Base-by-base conservation (phyloP, 1,140 invertebrate genomes). In the Drosophila nikananu region DNA sequence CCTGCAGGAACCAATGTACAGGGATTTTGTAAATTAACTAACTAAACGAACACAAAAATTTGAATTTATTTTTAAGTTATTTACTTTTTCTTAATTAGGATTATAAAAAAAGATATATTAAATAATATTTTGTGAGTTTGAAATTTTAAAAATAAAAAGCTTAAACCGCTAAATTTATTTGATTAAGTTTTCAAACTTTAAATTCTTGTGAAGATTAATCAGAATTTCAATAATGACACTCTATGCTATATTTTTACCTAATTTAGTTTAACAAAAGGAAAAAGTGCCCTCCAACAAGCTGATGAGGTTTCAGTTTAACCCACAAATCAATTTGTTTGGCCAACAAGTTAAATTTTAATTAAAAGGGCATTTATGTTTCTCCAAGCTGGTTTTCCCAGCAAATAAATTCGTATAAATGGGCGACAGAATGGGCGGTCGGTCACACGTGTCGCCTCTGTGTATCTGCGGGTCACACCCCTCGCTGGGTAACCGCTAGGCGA, bases 391-490 rank as follows among this genome's bases (percentile, higher is more conserved):
- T 35, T 44, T 54, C 60, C 49, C 63, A 44, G 39, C 21, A 27
- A 68, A 54, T 17, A 35, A 13, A 35, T 32, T 48, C 39, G 32
- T 23, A 32, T 44, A 41, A 48, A 58, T 76, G 51, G 19, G 27
- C 54, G 41, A 23, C 57, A 15, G 6, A 25, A 52, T 27, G 27
- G 23, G 32, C 41, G 41, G 49, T n/a, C 55, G 51, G 27, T 54
- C 52, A 71, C 75, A 78, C 75, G 75, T 78, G 75, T 54, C 64
- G 75, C 44, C 64, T 21, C 25, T 60, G 25, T 65, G 48, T 66
- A 51, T 76, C 41, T 30, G 27, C 46, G 30, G 65, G 75, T 58
- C 75, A 78, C 75, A 75, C 75, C 75, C 75, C 75, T 70, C 37
- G 57, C 23, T 19, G 19, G 17, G 23, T 15, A n/a, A n/a, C 41